These are phyloP conservation scores for Pseudonaja textilis DNA, from an alignment of 2,113 vertebrate genomes.

Conservation along the genomic window DNA sequence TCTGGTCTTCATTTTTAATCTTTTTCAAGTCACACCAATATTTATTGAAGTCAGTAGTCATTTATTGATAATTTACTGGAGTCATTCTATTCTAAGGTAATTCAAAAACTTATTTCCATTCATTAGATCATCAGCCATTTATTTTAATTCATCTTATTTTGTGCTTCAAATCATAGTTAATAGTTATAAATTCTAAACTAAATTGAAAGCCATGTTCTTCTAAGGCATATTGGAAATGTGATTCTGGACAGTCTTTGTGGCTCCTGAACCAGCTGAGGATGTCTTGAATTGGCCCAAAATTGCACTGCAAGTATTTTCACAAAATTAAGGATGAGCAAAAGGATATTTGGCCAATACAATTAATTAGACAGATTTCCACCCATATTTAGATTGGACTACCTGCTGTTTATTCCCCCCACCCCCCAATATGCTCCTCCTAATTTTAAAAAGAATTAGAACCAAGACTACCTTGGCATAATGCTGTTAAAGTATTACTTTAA, in stretches of 20 bases:
- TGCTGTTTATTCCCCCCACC: conserved; percentile 34
- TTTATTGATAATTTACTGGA: neutral
- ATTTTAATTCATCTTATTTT: neutral
- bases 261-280: conserved; percentile 50
- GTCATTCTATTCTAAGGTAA: neutral
- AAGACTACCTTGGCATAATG: conserved; percentile 31
- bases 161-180: conserved; percentile 46
- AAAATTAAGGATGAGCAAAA: conserved; percentile 63
- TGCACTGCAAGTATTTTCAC: conserved; percentile 61
- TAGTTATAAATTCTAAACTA: conserved; percentile 25
- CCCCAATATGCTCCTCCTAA: conserved; percentile 42
- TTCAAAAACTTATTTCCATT: neutral
- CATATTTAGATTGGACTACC: conserved; percentile 61
- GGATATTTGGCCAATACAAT: conserved; percentile 42
- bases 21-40: neutral
- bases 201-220: conserved; percentile 26
- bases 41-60: neutral
- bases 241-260: conserved; percentile 47
- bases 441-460: conserved; percentile 52
- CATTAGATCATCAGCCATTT: neutral
- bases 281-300: conserved; percentile 41
- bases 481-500: conserved; percentile 12
- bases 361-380: conserved; percentile 45
- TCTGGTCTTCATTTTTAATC: neutral
- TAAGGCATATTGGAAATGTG: conserved; percentile 37